phyloP scores from a whole-genome alignment of 2,888 invertebrate genomes.

The Holacanthella duospinosa region DNA sequence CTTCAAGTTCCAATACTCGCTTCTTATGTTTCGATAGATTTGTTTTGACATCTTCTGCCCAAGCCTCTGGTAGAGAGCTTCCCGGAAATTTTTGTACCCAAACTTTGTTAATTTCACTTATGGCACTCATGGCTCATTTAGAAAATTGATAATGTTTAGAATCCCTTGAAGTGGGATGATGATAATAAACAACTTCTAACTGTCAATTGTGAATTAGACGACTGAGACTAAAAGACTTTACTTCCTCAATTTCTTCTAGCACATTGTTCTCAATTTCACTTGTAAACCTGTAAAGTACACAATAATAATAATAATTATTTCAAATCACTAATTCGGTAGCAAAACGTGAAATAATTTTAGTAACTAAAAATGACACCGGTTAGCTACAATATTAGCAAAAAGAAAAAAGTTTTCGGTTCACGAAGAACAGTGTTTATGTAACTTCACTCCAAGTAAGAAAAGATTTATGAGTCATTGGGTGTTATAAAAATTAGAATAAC shows the following conservation, averaged over 20 bases:
- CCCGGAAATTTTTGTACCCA: slow-evolving; percentile 86
- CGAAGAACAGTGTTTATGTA: too few species aligned
- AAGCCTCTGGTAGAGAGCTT: slow-evolving; percentile 77
- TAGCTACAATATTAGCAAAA: too few species aligned
- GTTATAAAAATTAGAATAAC: too few species aligned
- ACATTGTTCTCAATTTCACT: not conserved
- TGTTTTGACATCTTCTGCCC: slow-evolving; percentile 85
- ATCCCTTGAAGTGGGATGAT: not conserved
- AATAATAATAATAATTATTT: not conserved
- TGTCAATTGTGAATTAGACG: not conserved
- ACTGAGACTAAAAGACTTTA: not conserved
- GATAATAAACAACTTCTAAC: not conserved
- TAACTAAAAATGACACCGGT: too few species aligned
- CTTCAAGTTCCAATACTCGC: slow-evolving; percentile 67
- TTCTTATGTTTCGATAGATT: slow-evolving; percentile 81
- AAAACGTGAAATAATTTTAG: too few species aligned
- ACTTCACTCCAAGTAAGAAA: too few species aligned
- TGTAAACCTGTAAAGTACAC: not conserved
- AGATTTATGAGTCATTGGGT: too few species aligned
- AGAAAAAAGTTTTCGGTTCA: too few species aligned
- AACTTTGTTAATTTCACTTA: slow-evolving; percentile 47
- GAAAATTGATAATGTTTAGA: not conserved
- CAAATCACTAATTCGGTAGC: not conserved
- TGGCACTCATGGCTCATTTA: slow-evolving; percentile 32
- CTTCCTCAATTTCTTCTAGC: not conserved